Base-by-base conservation (phyloP, 2,888 invertebrate species). In the Lycia hirtaria region DNA sequence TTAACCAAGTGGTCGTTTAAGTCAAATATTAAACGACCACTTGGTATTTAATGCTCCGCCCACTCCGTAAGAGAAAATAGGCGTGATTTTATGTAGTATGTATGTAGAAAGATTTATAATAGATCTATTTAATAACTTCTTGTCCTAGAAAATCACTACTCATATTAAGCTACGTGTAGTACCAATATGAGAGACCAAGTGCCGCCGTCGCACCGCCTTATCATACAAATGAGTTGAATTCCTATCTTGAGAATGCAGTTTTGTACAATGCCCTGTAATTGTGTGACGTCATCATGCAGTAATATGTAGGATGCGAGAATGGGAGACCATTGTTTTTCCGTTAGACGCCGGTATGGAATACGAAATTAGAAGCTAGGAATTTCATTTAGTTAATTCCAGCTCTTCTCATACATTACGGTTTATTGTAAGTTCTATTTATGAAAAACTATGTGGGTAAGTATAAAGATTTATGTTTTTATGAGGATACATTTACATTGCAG, bases 201-300 rank as follows among this genome's bases (percentile, higher is more conserved):
- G 80, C 79, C 81, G 80, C 75, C 57, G 66, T 63, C 66, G 71
- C 71, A 33, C 73, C 70, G 68, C 73, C 78, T 78, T 76, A 73
- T 78, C 85, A 87, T 88, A 86, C 81, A 81, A 87, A 89, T 87
- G 80, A 81, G 77, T 64, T 43, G 65, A 63, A 67, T 73, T 71
- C 73, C 78, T 76, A 75, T 71, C 68, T 57, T 37, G 43, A 52
- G 63, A 73, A 73, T 72, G 66, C 59, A 61, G 64, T 67, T 59
- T 61, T 59, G 69, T 64, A 68, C 64, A 64, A 65, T 68, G 64
- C 65, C 69, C 71, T 62, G 56, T 52, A 60, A 64, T 73, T 68
- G 64, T 65, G 68, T 75, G 72, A 65, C 68, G 73, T 75, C 71
- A 76, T 72, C 61, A 63, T 68, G 68, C 67, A 67, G 71, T 65